Conservation (phyloP, 2,888 invertebrate genomes). For the Geotrupes spiniger region DNA sequence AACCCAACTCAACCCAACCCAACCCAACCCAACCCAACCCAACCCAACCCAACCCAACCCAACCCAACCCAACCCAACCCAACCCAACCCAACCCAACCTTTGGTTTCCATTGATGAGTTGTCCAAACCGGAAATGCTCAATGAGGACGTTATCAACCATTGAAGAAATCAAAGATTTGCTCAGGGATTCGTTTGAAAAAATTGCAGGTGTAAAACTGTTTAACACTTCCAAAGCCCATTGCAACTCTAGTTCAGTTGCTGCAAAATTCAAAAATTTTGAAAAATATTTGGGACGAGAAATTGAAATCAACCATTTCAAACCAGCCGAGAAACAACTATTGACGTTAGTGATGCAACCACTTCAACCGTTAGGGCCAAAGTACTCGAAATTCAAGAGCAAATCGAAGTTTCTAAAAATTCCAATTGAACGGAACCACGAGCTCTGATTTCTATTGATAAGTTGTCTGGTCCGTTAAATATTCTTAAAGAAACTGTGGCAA, state of each 20-base stretch:
- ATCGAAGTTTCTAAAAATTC: neutral
- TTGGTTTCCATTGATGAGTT: neutral
- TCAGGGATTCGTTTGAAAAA: slow-evolving; percentile 7
- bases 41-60: too few species aligned
- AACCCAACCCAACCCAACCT: too few species aligned
- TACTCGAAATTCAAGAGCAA: slow-evolving; percentile 7
- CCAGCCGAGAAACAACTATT: neutral
- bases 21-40: too few species aligned
- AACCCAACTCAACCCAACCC: too few species aligned
- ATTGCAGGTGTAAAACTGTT: slow-evolving; percentile 13
- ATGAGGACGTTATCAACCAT: slow-evolving; percentile 13
- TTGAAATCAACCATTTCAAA: neutral
- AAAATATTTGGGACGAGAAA: neutral
- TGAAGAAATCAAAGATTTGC: slow-evolving; percentile 7
- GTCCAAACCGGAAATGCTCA: slow-evolving; percentile 4
- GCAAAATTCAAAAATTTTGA: neutral
- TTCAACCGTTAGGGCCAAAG: slow-evolving; percentile 7
- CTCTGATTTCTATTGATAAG: neutral
- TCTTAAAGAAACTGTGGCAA: neutral
- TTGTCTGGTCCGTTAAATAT: neutral
- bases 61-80: too few species aligned
- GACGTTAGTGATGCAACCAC: neutral
- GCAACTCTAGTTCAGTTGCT: neutral
- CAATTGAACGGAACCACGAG: neutral
- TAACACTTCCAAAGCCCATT: slow-evolving; percentile 7